Evolutionary conservation across 2,113 vertebrate species (phyloP), one percentile per base, ranked within the genome.

Genomic region (Phyllostomus hastatus): DNA sequence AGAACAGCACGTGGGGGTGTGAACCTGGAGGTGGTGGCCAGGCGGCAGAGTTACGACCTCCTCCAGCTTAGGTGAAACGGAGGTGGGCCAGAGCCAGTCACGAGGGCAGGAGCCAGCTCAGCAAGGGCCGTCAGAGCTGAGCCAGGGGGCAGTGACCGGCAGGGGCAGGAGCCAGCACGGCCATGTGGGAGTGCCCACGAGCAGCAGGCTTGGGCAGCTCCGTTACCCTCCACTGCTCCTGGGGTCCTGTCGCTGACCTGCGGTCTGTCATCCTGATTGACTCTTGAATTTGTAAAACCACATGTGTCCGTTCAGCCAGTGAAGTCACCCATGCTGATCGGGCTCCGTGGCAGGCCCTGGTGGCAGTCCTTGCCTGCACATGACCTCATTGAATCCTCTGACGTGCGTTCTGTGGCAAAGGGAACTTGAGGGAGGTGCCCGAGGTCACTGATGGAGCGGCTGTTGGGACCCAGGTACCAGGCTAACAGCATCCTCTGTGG

Each of bases 1-100:
- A n/a, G 26, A 48, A 2, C 31, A 28, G 10, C 64, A 33, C 4
- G 0, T 1, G 0, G 41, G 11, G n/a, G 0, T 31, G 5, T 10
- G 50, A 79, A 10, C 19, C 69, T 79, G 59, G 43, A 35, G 10
- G 31, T 0, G 8, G 33, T 31, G 12, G 46, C 22, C 54, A n/a
- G 54, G 22, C 28, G 33, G 84, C 82, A 54, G 33, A 28, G 38
- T 0, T 4, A 1, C 33, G n/a, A 26, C 54, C 10, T 14, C 31
- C 54, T 31, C 54, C 9, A 3, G 22, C 5, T 22, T 9, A 12
- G 9, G 50, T 10, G 46, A 48, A 43, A 28, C 33, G 10, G 31
- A 54, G 24, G n/a, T 31, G 20, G 67, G 48, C 48, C 19, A 7
- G 48, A 50, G 38, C 46, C 15, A 38, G 76, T 17, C 43, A 2